Evolutionary conservation across 2,888 invertebrate species (phyloP).

Genomic region (Pherbina coryleti): DNA sequence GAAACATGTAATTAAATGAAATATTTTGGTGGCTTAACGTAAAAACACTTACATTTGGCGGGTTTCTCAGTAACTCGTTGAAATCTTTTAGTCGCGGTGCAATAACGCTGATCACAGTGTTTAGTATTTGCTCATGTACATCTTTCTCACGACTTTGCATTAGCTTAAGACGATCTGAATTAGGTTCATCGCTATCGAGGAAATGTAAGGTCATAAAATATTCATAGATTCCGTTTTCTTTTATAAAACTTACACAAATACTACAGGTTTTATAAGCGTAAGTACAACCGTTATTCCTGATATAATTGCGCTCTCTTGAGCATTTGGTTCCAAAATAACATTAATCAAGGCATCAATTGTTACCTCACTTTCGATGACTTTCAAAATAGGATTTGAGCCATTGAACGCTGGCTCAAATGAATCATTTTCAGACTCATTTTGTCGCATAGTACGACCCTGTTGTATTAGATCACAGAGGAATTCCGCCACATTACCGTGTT

Average conservation of each 20-base stretch:
- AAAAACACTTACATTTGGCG: conserved; percentile 75
- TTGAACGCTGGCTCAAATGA: conserved; percentile 66
- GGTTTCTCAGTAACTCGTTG: conserved; percentile 76
- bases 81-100: conserved; percentile 78
- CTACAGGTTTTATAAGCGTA: conserved; percentile 73
- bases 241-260: conserved; percentile 59
- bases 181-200: conserved; percentile 65
- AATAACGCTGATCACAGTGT: conserved; percentile 76
- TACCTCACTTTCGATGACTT: conserved; percentile 77
- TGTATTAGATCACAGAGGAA: conserved; percentile 88
- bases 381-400: conserved; percentile 77
- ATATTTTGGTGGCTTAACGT: background rate
- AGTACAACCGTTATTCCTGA: conserved; percentile 86
- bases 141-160: conserved; percentile 71
- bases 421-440: conserved; percentile 73
- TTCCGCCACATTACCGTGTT: conserved; percentile 89
- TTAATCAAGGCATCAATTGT: conserved; percentile 79
- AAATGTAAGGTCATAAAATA: background rate
- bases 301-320: conserved; percentile 79
- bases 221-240: background rate
- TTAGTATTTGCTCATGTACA: conserved; percentile 74
- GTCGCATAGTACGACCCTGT: conserved; percentile 73
- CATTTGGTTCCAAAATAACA: conserved; percentile 79
- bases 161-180: conserved; percentile 62
- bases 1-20: background rate